Conservation (phyloP, 2,113 vertebrate species). For the Pardalotus punctatus region DNA sequence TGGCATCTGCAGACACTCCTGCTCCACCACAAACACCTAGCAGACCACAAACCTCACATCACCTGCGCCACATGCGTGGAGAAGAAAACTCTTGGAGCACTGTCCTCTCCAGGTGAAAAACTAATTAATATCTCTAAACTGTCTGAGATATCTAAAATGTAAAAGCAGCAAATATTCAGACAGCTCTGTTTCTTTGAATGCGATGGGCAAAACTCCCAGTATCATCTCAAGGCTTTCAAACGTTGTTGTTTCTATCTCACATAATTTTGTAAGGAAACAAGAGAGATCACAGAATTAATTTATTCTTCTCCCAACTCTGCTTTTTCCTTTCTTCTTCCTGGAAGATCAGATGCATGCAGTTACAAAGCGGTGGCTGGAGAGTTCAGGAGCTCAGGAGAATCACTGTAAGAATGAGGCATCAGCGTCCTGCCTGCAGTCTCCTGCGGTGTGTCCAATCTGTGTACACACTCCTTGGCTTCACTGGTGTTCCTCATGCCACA, state of each 20-base stretch:
- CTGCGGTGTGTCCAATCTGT: neutral
- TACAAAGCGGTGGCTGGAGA: neutral
- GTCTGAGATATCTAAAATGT: neutral
- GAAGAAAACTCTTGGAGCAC: neutral
- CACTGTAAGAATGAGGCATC: accelerated
- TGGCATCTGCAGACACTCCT: neutral
- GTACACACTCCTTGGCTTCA: neutral
- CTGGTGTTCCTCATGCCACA: neutral
- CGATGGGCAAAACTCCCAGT: neutral
- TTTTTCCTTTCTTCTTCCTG: neutral
- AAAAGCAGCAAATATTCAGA: neutral
- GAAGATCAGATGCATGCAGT: neutral
- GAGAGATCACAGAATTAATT: neutral
- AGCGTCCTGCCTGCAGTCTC: neutral
- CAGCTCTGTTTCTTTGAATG: neutral
- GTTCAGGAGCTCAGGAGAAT: neutral
- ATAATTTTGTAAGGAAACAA: neutral
- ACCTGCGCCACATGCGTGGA: neutral
- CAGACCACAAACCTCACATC: neutral
- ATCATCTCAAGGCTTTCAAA: neutral
- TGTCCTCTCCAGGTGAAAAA: neutral
- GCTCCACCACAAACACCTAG: neutral
- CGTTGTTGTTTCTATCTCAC: neutral
- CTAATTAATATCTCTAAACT: neutral
- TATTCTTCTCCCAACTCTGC: neutral